Conservation (phyloP, 2,113 vertebrate species). For the Castor canadensis region DNA sequence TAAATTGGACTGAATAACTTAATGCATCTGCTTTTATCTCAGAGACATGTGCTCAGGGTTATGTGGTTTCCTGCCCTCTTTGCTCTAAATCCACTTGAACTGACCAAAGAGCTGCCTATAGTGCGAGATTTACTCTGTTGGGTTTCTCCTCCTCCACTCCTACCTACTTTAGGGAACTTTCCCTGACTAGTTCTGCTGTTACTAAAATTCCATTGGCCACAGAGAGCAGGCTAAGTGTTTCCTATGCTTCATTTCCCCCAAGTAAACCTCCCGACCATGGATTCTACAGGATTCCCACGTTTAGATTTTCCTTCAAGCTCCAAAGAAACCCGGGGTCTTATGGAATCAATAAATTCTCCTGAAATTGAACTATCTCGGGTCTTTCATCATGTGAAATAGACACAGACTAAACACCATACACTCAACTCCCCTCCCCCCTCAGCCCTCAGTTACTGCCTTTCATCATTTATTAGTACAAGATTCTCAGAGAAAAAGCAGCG, state of each 20-base stretch:
- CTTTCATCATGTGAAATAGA: conserved; percentile 28
- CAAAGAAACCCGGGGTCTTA: background rate
- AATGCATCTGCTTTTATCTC: conserved; percentile 54
- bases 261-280: conserved; percentile 37
- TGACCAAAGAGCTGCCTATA: conserved; percentile 1
- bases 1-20: conserved; percentile 59
- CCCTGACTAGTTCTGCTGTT: background rate
- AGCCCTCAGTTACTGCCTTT: rapidly evolving
- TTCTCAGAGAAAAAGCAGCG: background rate
- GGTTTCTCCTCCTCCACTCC: background rate
- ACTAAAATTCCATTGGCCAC: conserved; percentile 24
- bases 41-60: conserved; percentile 5
- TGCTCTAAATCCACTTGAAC: conserved; percentile 51
- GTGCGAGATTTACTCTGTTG: background rate
- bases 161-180: conserved; percentile 69
- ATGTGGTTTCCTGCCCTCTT: background rate
- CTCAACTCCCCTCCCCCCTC: background rate
- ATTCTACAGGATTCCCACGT: background rate
- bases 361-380: background rate
- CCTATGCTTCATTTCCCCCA: background rate
- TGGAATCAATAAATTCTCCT: background rate
- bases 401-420: background rate
- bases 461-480: background rate
- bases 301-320: conserved; percentile 10
- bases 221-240: background rate